A percentile compares a stretch with the other conserved stretches of the same genome.
Conservation (phyloP, 1,140 invertebrate species). For the Macrotrachela quadricornifera region DNA sequence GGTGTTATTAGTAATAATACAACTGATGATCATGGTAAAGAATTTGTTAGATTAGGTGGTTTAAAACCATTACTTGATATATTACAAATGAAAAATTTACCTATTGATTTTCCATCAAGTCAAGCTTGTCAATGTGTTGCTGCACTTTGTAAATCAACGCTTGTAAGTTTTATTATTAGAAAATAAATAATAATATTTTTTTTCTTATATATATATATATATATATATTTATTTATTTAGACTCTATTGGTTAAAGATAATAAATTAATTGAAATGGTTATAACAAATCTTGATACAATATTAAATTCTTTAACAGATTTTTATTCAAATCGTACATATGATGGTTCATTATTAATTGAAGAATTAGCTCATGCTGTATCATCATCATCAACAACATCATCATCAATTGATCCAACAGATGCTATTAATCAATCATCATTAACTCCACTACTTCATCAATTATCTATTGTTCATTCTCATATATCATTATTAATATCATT, state of each 20-base stretch:
- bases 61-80: slow-evolving; percentile 52
- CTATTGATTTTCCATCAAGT: slow-evolving; percentile 60
- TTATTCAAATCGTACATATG: slow-evolving; percentile 18
- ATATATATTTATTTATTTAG: too few species aligned
- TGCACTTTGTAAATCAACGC: slow-evolving; percentile 66
- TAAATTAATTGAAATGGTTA: slow-evolving; percentile 44
- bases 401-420: slow-evolving; percentile 38
- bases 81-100: slow-evolving; percentile 56
- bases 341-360: slow-evolving; percentile 51
- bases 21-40: slow-evolving; percentile 67
- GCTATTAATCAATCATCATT: slow-evolving; percentile 48
- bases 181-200: too few species aligned
- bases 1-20: slow-evolving; percentile 71
- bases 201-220: too few species aligned
- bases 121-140: slow-evolving; percentile 61
- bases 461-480: slow-evolving; percentile 62
- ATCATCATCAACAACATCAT: too few species aligned
- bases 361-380: slow-evolving; percentile 45
- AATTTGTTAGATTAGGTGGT: slow-evolving; percentile 59
- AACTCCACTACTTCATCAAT: slow-evolving; percentile 57
- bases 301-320: too few species aligned
- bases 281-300: too few species aligned
- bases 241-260: slow-evolving; percentile 39
- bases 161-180: too few species aligned
- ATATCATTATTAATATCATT: slow-evolving; percentile 68